Percentiles rank a stretch among this genome's conserved stretches.
Conservation (phyloP, 1,140 invertebrate genomes). For the Drosophila erecta region DNA sequence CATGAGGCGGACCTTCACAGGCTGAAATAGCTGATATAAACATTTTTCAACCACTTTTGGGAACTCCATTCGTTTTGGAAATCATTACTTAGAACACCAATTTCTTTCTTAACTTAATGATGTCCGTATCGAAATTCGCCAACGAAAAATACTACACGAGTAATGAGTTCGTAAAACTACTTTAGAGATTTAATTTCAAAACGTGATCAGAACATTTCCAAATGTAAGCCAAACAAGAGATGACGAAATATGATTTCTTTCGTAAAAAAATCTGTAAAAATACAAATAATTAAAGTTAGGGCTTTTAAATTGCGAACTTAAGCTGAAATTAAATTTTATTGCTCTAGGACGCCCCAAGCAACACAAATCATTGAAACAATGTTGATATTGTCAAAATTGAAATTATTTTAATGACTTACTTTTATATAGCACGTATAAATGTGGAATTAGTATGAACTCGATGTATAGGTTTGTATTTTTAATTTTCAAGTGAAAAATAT, state of each 20-base stretch:
- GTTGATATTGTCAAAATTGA: slow-evolving; percentile 5
- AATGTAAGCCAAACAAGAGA: slow-evolving; percentile 12
- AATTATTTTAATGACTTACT: slow-evolving; percentile 68
- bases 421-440: slow-evolving; percentile 67
- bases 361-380: slow-evolving; percentile 3
- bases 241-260: slow-evolving; percentile 44
- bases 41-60: background rate
- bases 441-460: slow-evolving; percentile 25
- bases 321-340: slow-evolving; percentile 68
- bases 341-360: slow-evolving; percentile 18
- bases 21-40: background rate
- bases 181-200: slow-evolving; percentile 32
- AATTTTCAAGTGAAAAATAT: slow-evolving; percentile 42
- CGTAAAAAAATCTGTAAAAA: background rate
- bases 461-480: slow-evolving; percentile 41
- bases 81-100: background rate
- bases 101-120: slow-evolving; percentile 15
- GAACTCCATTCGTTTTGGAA: background rate
- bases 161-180: slow-evolving; percentile 25
- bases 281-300: slow-evolving; percentile 23
- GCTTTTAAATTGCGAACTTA: slow-evolving; percentile 54
- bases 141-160: slow-evolving; percentile 61
- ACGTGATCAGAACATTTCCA: slow-evolving; percentile 33
- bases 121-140: slow-evolving; percentile 31
- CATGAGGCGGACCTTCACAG: background rate